Conservation (phyloP, 2,888 invertebrate genomes). For the Eurois occulta region DNA sequence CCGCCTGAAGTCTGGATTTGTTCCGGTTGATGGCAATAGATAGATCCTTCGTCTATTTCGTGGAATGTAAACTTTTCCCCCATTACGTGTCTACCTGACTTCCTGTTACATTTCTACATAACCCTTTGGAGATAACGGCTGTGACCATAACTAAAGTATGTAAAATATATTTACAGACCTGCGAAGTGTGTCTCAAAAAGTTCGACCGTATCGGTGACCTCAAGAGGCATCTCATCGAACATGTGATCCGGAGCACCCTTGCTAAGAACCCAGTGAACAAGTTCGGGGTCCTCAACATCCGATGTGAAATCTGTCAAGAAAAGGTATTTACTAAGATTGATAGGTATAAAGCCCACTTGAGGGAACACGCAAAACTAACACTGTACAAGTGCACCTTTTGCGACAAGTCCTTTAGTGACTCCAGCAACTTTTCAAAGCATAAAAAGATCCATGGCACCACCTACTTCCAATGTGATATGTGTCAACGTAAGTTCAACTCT, state of each 20-base stretch:
- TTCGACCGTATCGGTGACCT: constrained; percentile 86
- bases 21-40: not conserved
- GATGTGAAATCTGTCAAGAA: constrained; percentile 82
- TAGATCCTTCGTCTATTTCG: no score
- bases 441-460: constrained; percentile 86
- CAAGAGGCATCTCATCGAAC: constrained; percentile 88
- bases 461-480: constrained; percentile 86
- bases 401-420: constrained; percentile 88
- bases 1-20: not conserved
- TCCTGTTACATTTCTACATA: not conserved
- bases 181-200: constrained; percentile 83
- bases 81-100: not conserved
- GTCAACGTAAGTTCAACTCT: constrained; percentile 87
- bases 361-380: constrained; percentile 87
- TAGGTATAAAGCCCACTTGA: constrained; percentile 86
- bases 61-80: not conserved
- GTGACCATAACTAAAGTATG: not conserved
- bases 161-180: constrained; percentile 76
- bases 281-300: constrained; percentile 80
- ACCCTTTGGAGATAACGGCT: not conserved
- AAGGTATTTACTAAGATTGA: constrained; percentile 83
- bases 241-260: constrained; percentile 83
- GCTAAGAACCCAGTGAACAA: constrained; percentile 81
- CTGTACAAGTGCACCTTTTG: constrained; percentile 87
- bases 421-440: constrained; percentile 89